phyloP scores from a whole-genome alignment of 2,797 vertebrate species.

The Paratrypauchen microcephalus region DNA sequence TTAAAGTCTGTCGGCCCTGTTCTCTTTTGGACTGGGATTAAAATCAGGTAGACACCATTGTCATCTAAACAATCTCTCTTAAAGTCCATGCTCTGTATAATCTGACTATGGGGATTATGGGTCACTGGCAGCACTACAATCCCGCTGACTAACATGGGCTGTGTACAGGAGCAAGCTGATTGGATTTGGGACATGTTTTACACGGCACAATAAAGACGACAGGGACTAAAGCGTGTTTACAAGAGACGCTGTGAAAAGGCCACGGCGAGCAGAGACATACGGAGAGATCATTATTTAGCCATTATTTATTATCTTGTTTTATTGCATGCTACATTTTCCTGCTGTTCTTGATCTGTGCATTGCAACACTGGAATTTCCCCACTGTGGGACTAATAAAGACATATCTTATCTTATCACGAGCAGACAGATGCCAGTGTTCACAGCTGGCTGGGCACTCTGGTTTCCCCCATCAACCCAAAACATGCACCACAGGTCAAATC shows the following conservation, averaged over 20 bases:
- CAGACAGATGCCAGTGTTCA: conserved; percentile 74
- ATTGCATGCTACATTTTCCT: no score
- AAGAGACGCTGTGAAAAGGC: conserved; percentile 71
- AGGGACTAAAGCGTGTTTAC: conserved; percentile 68
- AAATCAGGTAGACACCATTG: conserved; percentile 83
- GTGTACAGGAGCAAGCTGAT: conserved; percentile 66
- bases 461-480: no score
- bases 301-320: no score
- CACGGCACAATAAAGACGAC: conserved; percentile 46
- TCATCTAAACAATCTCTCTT: conserved; percentile 75
- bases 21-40: conserved; percentile 73
- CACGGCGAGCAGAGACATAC: conserved; percentile 66
- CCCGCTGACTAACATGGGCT: conserved; percentile 74
- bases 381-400: no score
- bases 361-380: no score
- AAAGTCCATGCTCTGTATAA: conserved; percentile 68
- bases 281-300: no score
- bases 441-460: not conserved
- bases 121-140: conserved; percentile 65
- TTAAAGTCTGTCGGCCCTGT: conserved; percentile 78
- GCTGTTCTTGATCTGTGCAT: no score
- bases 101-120: conserved; percentile 63
- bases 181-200: conserved; percentile 79
- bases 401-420: no score
- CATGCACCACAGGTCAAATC: no score